Percentiles rank a stretch among this genome's conserved stretches.
Conservation (phyloP, 2,888 invertebrate genomes). For the Hofmannophila pseudospretella region DNA sequence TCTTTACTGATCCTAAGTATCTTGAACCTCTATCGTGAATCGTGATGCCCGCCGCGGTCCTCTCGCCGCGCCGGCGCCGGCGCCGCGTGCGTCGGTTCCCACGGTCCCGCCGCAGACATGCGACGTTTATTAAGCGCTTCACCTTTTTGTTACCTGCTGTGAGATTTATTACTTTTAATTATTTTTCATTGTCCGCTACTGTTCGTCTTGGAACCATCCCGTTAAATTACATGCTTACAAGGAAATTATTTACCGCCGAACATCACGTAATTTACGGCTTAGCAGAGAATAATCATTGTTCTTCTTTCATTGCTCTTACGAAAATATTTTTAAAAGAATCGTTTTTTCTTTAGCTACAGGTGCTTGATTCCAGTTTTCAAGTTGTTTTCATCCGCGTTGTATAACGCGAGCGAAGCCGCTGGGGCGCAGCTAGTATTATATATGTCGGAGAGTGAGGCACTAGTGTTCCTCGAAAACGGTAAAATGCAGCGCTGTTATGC, state of each 20-base stretch:
- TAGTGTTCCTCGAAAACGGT: too few species aligned
- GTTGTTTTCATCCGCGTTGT: too few species aligned
- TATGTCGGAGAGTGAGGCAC: too few species aligned
- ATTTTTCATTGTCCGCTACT: conserved; percentile 71
- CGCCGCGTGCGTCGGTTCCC: conserved; percentile 50
- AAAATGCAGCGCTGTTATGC: too few species aligned
- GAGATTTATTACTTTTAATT: conserved; percentile 79
- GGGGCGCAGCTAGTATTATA: too few species aligned
- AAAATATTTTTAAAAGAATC: too few species aligned
- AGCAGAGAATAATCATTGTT: conserved; percentile 18
- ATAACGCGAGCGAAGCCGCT: too few species aligned
- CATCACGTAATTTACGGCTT: conserved; percentile 41
- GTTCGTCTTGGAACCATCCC: conserved; percentile 56
- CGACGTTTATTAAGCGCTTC: conserved; percentile 75
- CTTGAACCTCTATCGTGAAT: too few species aligned
- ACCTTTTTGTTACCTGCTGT: conserved; percentile 73
- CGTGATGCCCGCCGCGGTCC: neutral
- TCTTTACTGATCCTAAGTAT: too few species aligned
- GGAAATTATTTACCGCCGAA: conserved; percentile 51
- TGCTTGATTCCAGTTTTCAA: too few species aligned
- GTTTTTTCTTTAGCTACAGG: too few species aligned
- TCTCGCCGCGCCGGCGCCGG: conserved; percentile 6
- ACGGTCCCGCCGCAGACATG: conserved; percentile 62
- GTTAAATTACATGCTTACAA: conserved; percentile 64
- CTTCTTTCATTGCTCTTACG: conserved; percentile 8